phyloP scores from a whole-genome alignment of 2,797 vertebrate genomes.

The Chrysocyon brachyurus region DNA sequence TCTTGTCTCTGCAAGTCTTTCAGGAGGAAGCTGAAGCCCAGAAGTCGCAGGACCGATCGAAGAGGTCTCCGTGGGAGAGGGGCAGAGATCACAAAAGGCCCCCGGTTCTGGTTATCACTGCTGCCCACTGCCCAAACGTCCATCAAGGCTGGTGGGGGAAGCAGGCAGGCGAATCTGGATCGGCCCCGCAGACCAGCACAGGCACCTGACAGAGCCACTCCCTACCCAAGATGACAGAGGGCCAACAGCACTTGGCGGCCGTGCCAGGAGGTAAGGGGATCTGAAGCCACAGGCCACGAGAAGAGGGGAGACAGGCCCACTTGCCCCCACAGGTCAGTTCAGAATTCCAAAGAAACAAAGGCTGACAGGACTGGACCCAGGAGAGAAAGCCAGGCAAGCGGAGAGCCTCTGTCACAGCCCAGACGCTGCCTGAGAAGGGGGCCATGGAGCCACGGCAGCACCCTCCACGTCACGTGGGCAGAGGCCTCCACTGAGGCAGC shows the following conservation, averaged over 20 bases:
- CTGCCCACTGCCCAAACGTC: background rate
- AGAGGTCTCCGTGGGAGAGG: background rate
- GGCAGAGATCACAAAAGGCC: background rate
- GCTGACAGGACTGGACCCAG: accelerated
- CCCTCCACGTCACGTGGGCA: accelerated
- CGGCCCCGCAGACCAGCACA: accelerated
- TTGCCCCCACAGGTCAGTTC: background rate
- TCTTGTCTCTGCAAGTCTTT: too few relatives aligned
- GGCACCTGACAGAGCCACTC: too few relatives aligned
- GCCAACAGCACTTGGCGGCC: accelerated
- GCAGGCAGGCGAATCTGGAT: accelerated
- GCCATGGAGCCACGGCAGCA: accelerated
- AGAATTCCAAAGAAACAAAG: background rate
- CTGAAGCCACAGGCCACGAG: background rate
- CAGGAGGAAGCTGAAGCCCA: background rate
- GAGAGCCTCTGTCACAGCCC: accelerated
- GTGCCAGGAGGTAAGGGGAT: background rate
- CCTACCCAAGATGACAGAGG: background rate
- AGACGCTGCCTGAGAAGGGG: background rate
- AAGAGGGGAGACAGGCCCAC: background rate
- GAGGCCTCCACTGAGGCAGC: accelerated
- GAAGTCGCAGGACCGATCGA: background rate
- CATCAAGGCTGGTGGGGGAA: accelerated
- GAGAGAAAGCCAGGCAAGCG: background rate
- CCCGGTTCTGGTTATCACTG: background rate